Evolutionary conservation across 2,113 vertebrate genomes (phyloP).

Genomic region (Brachyhypopomus occidentalis): DNA sequence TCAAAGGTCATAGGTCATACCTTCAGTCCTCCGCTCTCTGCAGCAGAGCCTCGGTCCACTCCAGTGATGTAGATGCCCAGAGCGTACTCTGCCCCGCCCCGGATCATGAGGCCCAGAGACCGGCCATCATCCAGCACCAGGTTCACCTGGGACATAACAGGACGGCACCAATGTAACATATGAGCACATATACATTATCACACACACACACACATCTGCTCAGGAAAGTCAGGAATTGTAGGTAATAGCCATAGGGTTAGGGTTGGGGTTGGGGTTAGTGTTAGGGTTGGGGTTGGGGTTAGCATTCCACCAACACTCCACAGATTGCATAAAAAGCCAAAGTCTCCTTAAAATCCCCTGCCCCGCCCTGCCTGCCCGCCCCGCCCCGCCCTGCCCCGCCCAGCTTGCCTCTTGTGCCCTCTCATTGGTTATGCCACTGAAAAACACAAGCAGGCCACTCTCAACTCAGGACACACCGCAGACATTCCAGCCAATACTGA

Average conservation of each 20-base stretch:
- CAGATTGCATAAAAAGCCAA: too few species aligned
- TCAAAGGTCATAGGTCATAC: conserved; percentile 64
- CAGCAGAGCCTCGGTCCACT: conserved; percentile 89
- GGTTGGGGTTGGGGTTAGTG: too few species aligned
- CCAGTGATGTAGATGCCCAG: conserved; percentile 96
- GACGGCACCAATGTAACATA: background rate
- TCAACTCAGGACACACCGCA: background rate
- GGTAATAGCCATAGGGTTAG: too few species aligned
- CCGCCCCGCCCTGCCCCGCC: too few species aligned
- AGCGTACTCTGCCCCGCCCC: conserved; percentile 92
- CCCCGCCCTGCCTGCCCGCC: too few species aligned
- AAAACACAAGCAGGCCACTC: background rate
- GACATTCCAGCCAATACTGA: background rate
- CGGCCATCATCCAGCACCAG: conserved; percentile 91
- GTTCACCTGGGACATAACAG: conserved; percentile 81
- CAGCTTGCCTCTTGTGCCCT: too few species aligned
- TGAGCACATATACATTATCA: background rate
- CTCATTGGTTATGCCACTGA: too few species aligned
- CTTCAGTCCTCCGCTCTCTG: conserved; percentile 91
- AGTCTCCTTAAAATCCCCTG: too few species aligned
- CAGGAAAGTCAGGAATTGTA: too few species aligned
- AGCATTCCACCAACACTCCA: too few species aligned
- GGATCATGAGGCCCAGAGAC: conserved; percentile 92
- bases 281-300: too few species aligned
- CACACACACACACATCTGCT: background rate